Conservation (phyloP, 2,888 invertebrate species). For the Sympetrum striolatum region DNA sequence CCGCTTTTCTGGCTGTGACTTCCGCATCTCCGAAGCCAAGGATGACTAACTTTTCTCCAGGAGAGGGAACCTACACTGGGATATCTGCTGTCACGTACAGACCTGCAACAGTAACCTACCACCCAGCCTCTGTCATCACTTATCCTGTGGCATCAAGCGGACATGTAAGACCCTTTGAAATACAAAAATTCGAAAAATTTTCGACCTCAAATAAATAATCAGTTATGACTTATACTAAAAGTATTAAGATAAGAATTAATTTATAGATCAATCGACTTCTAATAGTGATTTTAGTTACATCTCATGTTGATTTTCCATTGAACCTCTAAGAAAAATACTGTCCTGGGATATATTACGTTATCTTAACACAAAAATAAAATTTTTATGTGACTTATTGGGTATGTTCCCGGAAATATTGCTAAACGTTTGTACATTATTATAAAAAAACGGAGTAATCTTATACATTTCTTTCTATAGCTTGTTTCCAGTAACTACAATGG, state of each 20-base stretch:
- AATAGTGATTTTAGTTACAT: too few relatives aligned
- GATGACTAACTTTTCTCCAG: neutral
- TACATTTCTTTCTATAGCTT: neutral
- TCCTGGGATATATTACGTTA: too few relatives aligned
- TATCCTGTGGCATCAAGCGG: neutral
- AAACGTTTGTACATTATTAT: too few relatives aligned
- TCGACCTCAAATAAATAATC: too few relatives aligned
- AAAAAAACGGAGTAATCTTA: too few relatives aligned
- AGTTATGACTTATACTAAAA: too few relatives aligned
- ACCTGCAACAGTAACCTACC: neutral
- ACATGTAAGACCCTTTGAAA: neutral
- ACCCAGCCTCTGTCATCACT: neutral
- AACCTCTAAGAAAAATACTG: neutral
- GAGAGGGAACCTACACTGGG: neutral
- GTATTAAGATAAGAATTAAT: too few relatives aligned
- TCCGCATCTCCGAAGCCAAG: slow-evolving; percentile 1
- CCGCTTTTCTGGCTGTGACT: neutral
- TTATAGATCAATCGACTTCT: too few relatives aligned
- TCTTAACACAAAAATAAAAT: too few relatives aligned
- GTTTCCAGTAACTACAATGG: neutral
- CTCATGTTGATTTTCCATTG: neutral
- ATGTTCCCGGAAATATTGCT: neutral
- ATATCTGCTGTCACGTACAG: neutral
- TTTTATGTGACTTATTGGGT: neutral
- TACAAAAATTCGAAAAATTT: too few relatives aligned